phyloP scores from a whole-genome alignment of 2,888 invertebrate genomes.

The Trachelus tabidus region DNA sequence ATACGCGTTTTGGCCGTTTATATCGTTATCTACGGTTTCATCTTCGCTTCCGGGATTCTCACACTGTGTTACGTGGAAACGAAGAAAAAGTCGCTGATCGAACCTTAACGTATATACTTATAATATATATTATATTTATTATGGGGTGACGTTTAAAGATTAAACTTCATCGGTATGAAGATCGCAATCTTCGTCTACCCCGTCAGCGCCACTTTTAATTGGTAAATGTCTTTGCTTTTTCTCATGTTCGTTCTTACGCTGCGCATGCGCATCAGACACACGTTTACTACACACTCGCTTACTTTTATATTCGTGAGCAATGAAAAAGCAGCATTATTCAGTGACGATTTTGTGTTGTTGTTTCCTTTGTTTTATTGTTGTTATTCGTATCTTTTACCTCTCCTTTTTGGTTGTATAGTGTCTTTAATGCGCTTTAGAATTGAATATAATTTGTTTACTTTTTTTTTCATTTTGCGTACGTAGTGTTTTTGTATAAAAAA shows the following conservation, averaged over 20 bases:
- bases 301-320: background rate
- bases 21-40: background rate
- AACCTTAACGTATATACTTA: background rate
- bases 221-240: constrained; percentile 23
- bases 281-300: background rate
- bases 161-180: too few relatives aligned
- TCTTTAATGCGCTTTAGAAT: constrained; percentile 19
- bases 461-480: constrained; percentile 8
- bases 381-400: constrained; percentile 22
- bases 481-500: constrained; percentile 19
- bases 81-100: background rate
- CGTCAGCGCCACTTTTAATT: background rate
- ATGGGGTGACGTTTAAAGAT: background rate
- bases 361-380: constrained; percentile 15
- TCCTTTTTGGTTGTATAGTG: constrained; percentile 22
- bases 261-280: constrained; percentile 15
- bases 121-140: background rate
- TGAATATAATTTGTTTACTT: constrained; percentile 14
- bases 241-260: constrained; percentile 28
- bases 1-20: background rate
- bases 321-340: background rate
- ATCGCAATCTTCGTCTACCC: too few relatives aligned
- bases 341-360: constrained; percentile 13
- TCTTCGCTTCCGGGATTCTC: background rate
- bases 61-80: background rate